Percentiles rank a stretch among this genome's conserved stretches.
Evolutionary conservation across 2,113 vertebrate species (phyloP).

Genomic region (Plecotus auritus): DNA sequence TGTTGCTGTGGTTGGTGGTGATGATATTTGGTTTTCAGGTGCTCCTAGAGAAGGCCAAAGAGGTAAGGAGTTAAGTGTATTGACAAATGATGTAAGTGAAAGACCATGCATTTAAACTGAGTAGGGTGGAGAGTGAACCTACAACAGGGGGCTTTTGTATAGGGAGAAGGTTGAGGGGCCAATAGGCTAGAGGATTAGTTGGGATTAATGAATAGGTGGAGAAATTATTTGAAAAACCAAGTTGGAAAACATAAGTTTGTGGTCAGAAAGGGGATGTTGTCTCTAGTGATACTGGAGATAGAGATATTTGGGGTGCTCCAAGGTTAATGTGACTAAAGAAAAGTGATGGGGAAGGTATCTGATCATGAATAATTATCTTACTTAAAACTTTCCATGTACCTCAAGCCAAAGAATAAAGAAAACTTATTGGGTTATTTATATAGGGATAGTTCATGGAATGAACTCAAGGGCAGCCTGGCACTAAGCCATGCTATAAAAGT

Average conservation of each 20-base stretch:
- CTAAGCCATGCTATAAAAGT: background rate
- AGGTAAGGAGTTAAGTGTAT: background rate
- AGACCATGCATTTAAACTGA: background rate
- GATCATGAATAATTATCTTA: background rate
- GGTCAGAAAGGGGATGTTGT: background rate
- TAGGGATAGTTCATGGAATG: background rate
- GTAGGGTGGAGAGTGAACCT: background rate
- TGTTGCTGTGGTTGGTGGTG: background rate
- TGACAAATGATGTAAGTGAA: background rate
- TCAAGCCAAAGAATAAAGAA: constrained; percentile 11
- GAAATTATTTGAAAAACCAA: background rate
- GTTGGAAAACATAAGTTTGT: background rate
- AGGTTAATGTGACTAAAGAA: background rate
- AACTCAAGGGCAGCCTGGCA: background rate
- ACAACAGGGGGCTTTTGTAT: fast-evolving
- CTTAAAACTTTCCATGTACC: constrained; percentile 1
- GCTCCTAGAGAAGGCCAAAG: background rate
- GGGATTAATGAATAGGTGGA: background rate
- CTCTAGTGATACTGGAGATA: background rate
- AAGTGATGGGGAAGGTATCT: background rate
- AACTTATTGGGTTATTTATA: background rate
- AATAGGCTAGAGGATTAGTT: background rate
- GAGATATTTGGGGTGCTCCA: background rate
- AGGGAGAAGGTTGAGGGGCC: background rate
- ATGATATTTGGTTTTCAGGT: background rate